A percentile compares a stretch with the other conserved stretches of the same genome.
phyloP scores from a whole-genome alignment of 2,113 vertebrate species.

The cattle (Bos taurus) region ARS-UCD2.0 NC_037357.1:134202501-134203000 shows the following conservation, averaged over 20 bases:
- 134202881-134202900: neutral
- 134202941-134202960: neutral
- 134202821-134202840: neutral
- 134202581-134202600: neutral
- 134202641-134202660: neutral
- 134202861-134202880: neutral
- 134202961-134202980: too few relatives aligned
- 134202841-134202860: neutral
- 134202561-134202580: neutral
- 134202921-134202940: neutral
- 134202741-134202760: neutral
- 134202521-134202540: neutral
- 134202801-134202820: accelerated
- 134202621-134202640: neutral
- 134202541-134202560: neutral
- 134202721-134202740: neutral
- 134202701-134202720: neutral
- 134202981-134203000: too few relatives aligned
- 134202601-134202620: neutral
- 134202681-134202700: neutral
- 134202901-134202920: neutral
- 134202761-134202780: neutral
- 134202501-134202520: neutral
- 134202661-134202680: accelerated
- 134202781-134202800: accelerated